These are phyloP conservation scores for Pyrocephalus nanus DNA, from an alignment of 2,797 vertebrate species.

Conservation along the genomic window DNA sequence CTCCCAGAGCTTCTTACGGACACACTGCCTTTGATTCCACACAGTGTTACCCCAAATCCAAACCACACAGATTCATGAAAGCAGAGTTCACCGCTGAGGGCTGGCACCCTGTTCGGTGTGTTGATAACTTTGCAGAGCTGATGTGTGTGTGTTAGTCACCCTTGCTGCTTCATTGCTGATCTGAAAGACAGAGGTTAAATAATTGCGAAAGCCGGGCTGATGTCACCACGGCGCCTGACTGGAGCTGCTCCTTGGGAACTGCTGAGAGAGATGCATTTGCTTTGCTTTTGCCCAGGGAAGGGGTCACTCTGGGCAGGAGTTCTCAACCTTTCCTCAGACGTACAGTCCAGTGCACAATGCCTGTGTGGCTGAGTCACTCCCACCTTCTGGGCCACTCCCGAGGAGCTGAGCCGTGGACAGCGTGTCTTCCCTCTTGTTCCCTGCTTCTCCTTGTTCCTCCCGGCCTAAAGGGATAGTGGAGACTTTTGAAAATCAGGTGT, in stretches of 20 bases:
- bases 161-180: constrained; percentile 41
- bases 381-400: background rate
- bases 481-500: background rate
- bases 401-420: background rate
- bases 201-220: constrained; percentile 49
- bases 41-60: background rate
- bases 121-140: constrained; percentile 26
- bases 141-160: constrained; percentile 46
- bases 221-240: constrained; percentile 43
- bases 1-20: background rate
- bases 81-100: background rate
- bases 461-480: background rate
- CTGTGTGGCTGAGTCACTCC: background rate
- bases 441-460: background rate
- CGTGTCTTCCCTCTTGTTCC: background rate
- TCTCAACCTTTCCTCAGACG: background rate
- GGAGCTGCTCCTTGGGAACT: background rate
- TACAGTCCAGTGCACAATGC: background rate
- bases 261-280: constrained; percentile 1
- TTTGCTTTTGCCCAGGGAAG: background rate
- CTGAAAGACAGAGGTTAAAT: constrained; percentile 56
- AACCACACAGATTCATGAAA: background rate
- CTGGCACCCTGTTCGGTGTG: background rate
- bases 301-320: background rate
- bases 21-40: fast-evolving